Base-by-base conservation (phyloP, 2,113 vertebrate species). In the Dunckerocampus dactyliophorus region DNA sequence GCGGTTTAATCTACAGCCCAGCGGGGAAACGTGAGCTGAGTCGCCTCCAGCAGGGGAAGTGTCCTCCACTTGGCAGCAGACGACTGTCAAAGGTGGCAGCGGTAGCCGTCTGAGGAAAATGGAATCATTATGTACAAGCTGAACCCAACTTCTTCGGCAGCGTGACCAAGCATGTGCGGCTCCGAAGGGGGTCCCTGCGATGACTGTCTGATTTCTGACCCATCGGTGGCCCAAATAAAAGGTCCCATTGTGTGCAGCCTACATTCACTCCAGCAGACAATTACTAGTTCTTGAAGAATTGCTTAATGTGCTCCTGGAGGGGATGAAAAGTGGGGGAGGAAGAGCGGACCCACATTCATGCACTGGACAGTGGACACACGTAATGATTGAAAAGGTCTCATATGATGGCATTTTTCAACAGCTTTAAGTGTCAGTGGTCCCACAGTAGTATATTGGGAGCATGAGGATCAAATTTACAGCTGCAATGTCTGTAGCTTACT, bases 171-270 rank as follows among this genome's bases (percentile, higher is more conserved):
- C 45, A 3, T 12, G 37, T 39, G 37, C 9, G 24, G 34, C 67
- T 74, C 22, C 28, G 28, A 58, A 34, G 31, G 28, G 37, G 47
- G 60, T 59, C 63, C 64, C 21, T 47, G 69, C 55, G 67, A 80
- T 63, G 70, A 71, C 34, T 61, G 69, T 66, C 71, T 61, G 64
- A 71, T 39, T 65, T 39, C 37, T 69, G 63, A 70, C 71, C 74
- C 42, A 17, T 52, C 48, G 56, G 11, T 58, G 70, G 48, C 67
- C 79, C 50, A 59, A 70, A 67, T 82, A 75, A 59, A 64, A 47
- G 45, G 53, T 75, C 77, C 79, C 77, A 71, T 82, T 84, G 82
- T 84, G 76, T 47, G 17, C 57, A 76, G 62, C 81, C 79, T 70
- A 77, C 59, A 85, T 82, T 72, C 46, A 70, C 45, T 67, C 12